phyloP scores from a whole-genome alignment of 2,888 invertebrate genomes.

The Dasysyrphus albostriatus region DNA sequence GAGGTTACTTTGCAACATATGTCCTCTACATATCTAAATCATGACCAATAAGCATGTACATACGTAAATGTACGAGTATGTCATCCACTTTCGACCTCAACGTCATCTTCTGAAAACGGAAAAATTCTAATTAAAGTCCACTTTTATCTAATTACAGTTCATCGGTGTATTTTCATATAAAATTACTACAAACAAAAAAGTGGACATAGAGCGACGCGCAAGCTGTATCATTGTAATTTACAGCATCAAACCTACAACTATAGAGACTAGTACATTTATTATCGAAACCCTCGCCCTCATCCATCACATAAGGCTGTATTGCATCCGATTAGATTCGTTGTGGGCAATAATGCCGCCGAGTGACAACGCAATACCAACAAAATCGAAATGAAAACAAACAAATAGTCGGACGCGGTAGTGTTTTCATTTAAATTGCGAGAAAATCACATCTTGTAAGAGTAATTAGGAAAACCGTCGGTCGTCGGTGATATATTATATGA shows the following conservation, averaged over 20 bases:
- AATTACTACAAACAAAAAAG: slow-evolving; percentile 44
- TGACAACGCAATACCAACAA: slow-evolving; percentile 14
- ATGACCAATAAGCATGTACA: slow-evolving; percentile 46
- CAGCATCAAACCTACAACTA: neutral
- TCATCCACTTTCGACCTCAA: slow-evolving; percentile 46
- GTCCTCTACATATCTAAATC: slow-evolving; percentile 52
- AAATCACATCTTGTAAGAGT: slow-evolving; percentile 59
- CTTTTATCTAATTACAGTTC: slow-evolving; percentile 47
- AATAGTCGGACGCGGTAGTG: slow-evolving; percentile 15
- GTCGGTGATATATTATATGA: slow-evolving; percentile 15
- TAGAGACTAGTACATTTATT: neutral
- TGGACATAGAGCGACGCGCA: slow-evolving; percentile 37
- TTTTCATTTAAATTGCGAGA: slow-evolving; percentile 44
- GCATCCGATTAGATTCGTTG: slow-evolving; percentile 28
- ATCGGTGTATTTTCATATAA: slow-evolving; percentile 48
- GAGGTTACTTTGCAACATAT: slow-evolving; percentile 21
- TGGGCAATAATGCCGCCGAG: neutral
- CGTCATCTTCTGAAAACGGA: slow-evolving; percentile 41
- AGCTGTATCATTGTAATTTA: slow-evolving; percentile 26
- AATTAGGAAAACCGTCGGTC: slow-evolving; percentile 43
- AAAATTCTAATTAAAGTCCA: slow-evolving; percentile 50
- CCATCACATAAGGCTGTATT: neutral
- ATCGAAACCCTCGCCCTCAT: slow-evolving; percentile 46
- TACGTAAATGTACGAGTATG: slow-evolving; percentile 24
- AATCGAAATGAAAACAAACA: slow-evolving; percentile 19